phyloP scores from a whole-genome alignment of 2,113 vertebrate species.

The Rallus limicola region DNA sequence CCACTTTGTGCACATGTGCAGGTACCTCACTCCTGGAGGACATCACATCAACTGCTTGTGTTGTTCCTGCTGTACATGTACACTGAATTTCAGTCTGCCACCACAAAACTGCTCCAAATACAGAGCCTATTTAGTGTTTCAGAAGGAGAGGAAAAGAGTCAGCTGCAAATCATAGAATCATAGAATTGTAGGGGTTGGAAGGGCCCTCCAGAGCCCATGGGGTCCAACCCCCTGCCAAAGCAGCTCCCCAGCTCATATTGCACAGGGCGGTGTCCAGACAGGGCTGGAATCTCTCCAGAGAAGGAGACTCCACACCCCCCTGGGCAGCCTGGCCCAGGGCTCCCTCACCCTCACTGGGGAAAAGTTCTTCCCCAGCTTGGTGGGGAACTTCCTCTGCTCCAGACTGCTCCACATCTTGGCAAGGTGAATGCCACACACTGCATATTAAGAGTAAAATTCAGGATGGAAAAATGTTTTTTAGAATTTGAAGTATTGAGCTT shows the following conservation, averaged over 20 bases:
- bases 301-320: too few relatives aligned
- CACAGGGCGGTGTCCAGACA: too few relatives aligned
- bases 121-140: not conserved
- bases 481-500: not conserved
- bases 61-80: not conserved
- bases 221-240: too few relatives aligned
- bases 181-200: too few relatives aligned
- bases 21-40: not conserved
- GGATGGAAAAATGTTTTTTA: not conserved
- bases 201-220: too few relatives aligned
- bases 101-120: not conserved
- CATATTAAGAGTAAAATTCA: not conserved
- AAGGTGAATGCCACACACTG: not conserved
- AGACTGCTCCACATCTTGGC: not conserved
- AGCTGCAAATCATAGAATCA: too few relatives aligned
- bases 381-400: too few relatives aligned
- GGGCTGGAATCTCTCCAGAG: too few relatives aligned
- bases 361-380: too few relatives aligned
- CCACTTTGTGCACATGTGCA: rapidly evolving
- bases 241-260: too few relatives aligned
- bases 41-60: not conserved
- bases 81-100: not conserved
- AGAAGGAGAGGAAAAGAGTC: not conserved
- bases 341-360: too few relatives aligned
- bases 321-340: too few relatives aligned